Percentiles rank a stretch among this genome's conserved stretches.
These are phyloP conservation scores for Pogonomyrmex barbatus DNA, from an alignment of 1,140 invertebrate species.

Conservation along the genomic window DNA sequence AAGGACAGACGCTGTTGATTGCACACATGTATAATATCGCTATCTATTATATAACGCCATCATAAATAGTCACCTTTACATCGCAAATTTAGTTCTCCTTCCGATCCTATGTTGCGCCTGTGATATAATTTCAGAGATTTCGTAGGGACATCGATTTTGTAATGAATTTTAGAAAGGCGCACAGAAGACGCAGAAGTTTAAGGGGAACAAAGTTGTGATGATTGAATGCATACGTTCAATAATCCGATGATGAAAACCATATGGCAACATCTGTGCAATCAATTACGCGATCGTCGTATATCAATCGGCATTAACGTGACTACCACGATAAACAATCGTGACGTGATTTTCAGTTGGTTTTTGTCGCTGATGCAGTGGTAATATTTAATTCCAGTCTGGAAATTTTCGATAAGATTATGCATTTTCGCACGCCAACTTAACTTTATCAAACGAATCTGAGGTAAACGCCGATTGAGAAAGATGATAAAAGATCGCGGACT, in stretches of 20 bases:
- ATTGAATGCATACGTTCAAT: neutral
- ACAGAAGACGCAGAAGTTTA: neutral
- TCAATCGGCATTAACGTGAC: slow-evolving; percentile 20
- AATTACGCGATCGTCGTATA: slow-evolving; percentile 20
- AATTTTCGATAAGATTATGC: slow-evolving; percentile 35
- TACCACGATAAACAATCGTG: slow-evolving; percentile 51
- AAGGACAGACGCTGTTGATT: slow-evolving; percentile 50
- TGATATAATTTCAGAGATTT: slow-evolving; percentile 22
- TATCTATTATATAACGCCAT: slow-evolving; percentile 53
- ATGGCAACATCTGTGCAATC: slow-evolving; percentile 46
- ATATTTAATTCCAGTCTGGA: slow-evolving; percentile 43
- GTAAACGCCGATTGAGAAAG: neutral
- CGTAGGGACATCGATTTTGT: no score
- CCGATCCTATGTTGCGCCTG: neutral
- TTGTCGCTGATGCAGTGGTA: neutral
- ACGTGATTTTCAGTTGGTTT: slow-evolving; percentile 17
- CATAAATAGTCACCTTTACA: slow-evolving; percentile 30
- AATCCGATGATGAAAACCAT: slow-evolving; percentile 30
- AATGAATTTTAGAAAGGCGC: neutral
- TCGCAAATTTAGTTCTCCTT: slow-evolving; percentile 18
- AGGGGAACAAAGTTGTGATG: neutral
- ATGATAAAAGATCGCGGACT: neutral
- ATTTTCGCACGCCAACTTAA: neutral
- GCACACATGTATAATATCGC: slow-evolving; percentile 42
- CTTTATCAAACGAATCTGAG: neutral